Percentiles rank a stretch among this genome's conserved stretches.
These are phyloP conservation scores for Oryzias melastigma DNA, from an alignment of 2,113 vertebrate species.

Conservation along the genomic window DNA sequence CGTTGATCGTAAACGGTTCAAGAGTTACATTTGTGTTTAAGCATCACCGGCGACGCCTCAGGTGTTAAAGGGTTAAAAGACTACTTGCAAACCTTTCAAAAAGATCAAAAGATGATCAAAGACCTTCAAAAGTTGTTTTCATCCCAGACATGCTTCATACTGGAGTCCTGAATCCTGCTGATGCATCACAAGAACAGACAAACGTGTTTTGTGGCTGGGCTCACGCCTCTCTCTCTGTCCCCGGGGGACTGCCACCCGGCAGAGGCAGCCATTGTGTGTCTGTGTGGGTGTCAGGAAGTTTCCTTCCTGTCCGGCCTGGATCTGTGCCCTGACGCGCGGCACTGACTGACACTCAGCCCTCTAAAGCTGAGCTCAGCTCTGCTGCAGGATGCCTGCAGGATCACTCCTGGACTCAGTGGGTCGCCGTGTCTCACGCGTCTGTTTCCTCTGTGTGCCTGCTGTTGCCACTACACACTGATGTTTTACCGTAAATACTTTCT, in stretches of 20 bases:
- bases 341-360: constrained; percentile 58
- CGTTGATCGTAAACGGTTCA: too few relatives aligned
- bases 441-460: constrained; percentile 16
- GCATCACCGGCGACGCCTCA: too few relatives aligned
- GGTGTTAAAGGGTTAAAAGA: too few relatives aligned
- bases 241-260: constrained; percentile 18
- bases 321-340: constrained; percentile 20
- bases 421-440: constrained; percentile 23
- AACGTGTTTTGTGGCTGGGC: constrained; percentile 45
- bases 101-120: too few relatives aligned
- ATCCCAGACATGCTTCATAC: too few relatives aligned
- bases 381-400: constrained; percentile 59
- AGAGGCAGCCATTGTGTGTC: constrained; percentile 62
- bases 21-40: too few relatives aligned
- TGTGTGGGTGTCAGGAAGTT: constrained; percentile 71
- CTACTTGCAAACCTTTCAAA: too few relatives aligned
- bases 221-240: constrained; percentile 28
- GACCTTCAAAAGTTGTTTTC: too few relatives aligned
- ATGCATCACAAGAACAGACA: constrained; percentile 35
- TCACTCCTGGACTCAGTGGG: constrained; percentile 25
- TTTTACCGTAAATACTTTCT: constrained; percentile 3
- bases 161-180: constrained; percentile 28
- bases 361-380: constrained; percentile 20
- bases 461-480: not conserved
- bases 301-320: constrained; percentile 67